These are phyloP conservation scores for Morone chrysops DNA, from an alignment of 2,113 vertebrate species.

Conservation along the genomic window DNA sequence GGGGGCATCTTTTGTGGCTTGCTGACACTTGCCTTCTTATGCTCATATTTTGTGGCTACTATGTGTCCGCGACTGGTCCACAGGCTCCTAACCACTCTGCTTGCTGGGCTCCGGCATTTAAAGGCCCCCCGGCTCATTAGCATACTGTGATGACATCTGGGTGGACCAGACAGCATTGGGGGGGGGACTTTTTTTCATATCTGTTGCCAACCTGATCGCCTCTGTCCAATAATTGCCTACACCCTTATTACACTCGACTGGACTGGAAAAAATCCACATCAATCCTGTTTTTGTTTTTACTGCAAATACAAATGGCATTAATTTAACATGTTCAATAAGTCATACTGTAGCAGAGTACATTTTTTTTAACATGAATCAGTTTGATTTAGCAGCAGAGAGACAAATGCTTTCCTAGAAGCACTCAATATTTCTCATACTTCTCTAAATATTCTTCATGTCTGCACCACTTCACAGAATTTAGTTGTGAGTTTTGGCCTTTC, in stretches of 20 bases:
- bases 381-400: not conserved
- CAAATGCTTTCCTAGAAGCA: not conserved
- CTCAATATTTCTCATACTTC: not conserved
- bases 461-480: not conserved
- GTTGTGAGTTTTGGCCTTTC: slow-evolving; percentile 1
- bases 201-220: slow-evolving; percentile 61
- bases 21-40: not conserved
- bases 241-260: slow-evolving; percentile 62
- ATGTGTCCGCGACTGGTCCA: slow-evolving; percentile 37
- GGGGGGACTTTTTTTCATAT: slow-evolving; percentile 69
- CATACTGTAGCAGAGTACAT: not conserved
- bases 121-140: slow-evolving; percentile 83
- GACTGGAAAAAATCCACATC: not conserved
- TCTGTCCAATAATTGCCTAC: slow-evolving; percentile 57
- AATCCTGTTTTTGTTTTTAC: not conserved
- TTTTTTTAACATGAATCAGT: not conserved
- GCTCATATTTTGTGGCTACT: not conserved
- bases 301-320: not conserved
- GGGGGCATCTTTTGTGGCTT: not conserved
- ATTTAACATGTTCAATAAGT: not conserved
- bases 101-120: slow-evolving; percentile 71
- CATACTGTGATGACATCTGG: slow-evolving; percentile 83
- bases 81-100: slow-evolving; percentile 18
- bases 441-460: not conserved
- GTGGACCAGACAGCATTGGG: slow-evolving; percentile 46